Conservation (phyloP, 2,113 vertebrate genomes). For the Planiliza haematocheilus region DNA sequence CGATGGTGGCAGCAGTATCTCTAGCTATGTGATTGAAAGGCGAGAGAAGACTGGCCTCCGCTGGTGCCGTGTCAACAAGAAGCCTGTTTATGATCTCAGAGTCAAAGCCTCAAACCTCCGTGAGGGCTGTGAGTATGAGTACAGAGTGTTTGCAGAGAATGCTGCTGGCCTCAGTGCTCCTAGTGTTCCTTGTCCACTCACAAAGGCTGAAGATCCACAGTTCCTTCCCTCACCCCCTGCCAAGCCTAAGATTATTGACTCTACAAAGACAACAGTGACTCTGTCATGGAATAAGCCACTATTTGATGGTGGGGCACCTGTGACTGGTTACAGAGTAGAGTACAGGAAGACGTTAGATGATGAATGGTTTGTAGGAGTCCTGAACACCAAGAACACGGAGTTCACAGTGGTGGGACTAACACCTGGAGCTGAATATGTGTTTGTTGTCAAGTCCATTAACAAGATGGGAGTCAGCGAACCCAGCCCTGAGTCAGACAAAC, state of each 20-base stretch:
- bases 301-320: conserved; percentile 94
- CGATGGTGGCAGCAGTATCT: conserved; percentile 95
- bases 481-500: conserved; percentile 90
- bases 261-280: conserved; percentile 89
- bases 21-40: conserved; percentile 95
- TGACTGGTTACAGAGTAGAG: conserved; percentile 94
- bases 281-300: conserved; percentile 94
- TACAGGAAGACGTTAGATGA: conserved; percentile 92
- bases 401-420: conserved; percentile 90
- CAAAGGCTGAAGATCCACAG: conserved; percentile 93
- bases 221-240: conserved; percentile 95
- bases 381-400: conserved; percentile 93
- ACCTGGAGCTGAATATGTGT: conserved; percentile 91
- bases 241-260: conserved; percentile 94
- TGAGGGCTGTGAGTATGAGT: conserved; percentile 95
- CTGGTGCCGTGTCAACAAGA: conserved; percentile 98
- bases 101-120: conserved; percentile 95
- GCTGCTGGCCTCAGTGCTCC: conserved; percentile 94
- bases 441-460: conserved; percentile 94
- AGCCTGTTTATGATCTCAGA: conserved; percentile 97
- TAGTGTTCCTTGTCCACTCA: conserved; percentile 89
- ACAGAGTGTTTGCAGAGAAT: conserved; percentile 97
- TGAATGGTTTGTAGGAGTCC: conserved; percentile 92
- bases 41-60: conserved; percentile 94
- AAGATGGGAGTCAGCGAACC: conserved; percentile 94